phyloP scores from a whole-genome alignment of 2,113 vertebrate genomes.

The Jaculus jaculus region DNA sequence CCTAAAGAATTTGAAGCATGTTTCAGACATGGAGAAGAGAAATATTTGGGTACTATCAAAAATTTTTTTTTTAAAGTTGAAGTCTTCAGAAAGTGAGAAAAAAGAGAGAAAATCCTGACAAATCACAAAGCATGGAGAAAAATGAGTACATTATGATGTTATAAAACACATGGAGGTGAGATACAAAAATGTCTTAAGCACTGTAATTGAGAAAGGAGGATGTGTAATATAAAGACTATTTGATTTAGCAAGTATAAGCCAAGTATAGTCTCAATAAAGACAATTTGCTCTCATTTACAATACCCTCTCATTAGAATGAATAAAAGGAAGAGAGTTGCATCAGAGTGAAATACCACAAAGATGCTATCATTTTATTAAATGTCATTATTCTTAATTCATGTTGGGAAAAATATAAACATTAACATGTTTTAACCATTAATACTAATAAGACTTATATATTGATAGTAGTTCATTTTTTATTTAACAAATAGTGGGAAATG shows the following conservation, averaged over 20 bases:
- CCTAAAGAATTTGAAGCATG: not conserved
- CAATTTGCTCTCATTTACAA: not conserved
- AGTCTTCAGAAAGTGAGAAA: not conserved
- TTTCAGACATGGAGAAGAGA: not conserved
- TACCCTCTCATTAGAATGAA: slow-evolving; percentile 10
- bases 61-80: too few species aligned
- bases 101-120: not conserved
- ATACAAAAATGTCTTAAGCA: not conserved
- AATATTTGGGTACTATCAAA: not conserved
- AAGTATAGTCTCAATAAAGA: slow-evolving; percentile 8
- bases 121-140: not conserved
- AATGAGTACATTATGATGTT: not conserved
- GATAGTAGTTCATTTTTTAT: not conserved
- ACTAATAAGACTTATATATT: not conserved
- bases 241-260: not conserved
- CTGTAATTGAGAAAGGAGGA: not conserved
- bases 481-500: not conserved
- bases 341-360: not conserved
- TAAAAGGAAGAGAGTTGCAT: not conserved
- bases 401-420: not conserved
- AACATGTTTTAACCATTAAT: slow-evolving; percentile 31
- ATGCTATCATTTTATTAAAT: slow-evolving; percentile 27
- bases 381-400: not conserved
- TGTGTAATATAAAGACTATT: not conserved
- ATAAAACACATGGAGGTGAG: not conserved